Base-by-base conservation (phyloP, 2,888 invertebrate species). In the Leptinotarsa juncta region DNA sequence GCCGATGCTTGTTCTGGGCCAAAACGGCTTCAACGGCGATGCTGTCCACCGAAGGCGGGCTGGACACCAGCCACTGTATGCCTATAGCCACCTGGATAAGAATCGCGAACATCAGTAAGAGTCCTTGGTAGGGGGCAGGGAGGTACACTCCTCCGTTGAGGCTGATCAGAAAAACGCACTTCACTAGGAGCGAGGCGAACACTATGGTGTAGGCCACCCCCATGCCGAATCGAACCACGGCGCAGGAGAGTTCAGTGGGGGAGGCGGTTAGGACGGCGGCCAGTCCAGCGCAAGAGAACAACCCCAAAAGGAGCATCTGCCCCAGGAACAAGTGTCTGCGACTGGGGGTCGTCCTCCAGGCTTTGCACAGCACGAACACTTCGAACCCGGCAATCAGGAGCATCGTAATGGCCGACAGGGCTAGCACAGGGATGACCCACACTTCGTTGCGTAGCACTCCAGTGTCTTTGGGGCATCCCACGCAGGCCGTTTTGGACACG, bases 101-200 rank as follows among this genome's bases (percentile, higher is more conserved):
- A 75, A 97, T 95, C 42, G 97, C 96, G 87, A 97, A 97, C 83
- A 96, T 92, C 81, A 97, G 90, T 82, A 98, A 91, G 48, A 97
- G 91, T 78, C 93, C 95, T 89, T 97, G 97, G 88, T 97, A 97
- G 16, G 96, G 94, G 10, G 97, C 96, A 71, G 97, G 97, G 72
- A 97, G 90, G 86, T 97, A 97, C 68, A 97, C 96, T 77, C 95
- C 96, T 71, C 95, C 94, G 88, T 97, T 96, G 77, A 97, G 91
- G 85, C 97, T 96, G 81, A 97, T 92, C 76, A 97, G 91, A 87
- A 97, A 97, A 81, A 97, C 96, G 88, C 97, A 95, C 89, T 98
- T 97, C 79, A 97, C 97, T 82, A 98, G 91, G 68, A 98, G 91
- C 0, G 97, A 95, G 57, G 96, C 95, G 88, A 97, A 97, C 76